A percentile compares a stretch with the other conserved stretches of the same genome.
Conservation (phyloP, 2,113 vertebrate genomes). For the Stegostoma tigrinum region DNA sequence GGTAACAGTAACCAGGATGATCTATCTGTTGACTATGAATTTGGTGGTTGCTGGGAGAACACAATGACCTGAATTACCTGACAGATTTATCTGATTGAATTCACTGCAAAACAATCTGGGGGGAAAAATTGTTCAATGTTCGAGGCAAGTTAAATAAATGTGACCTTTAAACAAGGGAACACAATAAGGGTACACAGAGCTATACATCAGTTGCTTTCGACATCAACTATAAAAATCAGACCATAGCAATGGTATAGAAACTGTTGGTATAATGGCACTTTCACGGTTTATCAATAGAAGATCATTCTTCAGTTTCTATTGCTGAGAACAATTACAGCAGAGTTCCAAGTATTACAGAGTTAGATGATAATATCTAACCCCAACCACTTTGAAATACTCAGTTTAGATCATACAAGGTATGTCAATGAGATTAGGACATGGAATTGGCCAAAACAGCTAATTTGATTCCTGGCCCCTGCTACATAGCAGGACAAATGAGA, state of each 20-base stretch:
- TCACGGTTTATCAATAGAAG: neutral
- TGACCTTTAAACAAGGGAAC: conserved; percentile 8
- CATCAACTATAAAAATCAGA: neutral
- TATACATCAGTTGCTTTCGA: neutral
- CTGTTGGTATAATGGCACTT: neutral
- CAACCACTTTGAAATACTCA: neutral
- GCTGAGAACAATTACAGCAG: conserved; percentile 6
- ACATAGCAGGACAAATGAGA: neutral
- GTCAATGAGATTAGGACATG: neutral
- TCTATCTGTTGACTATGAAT: neutral
- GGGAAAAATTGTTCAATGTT: neutral
- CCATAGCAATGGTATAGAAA: neutral
- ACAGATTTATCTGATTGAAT: conserved; percentile 27
- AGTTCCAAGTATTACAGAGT: neutral
- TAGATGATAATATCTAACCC: neutral
- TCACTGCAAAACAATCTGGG: neutral
- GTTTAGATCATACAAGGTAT: neutral
- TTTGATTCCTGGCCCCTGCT: neutral
- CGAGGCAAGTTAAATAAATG: neutral
- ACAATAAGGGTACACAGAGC: neutral
- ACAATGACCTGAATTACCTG: neutral
- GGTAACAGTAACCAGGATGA: neutral
- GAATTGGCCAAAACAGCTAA: neutral
- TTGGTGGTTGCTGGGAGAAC: conserved; percentile 26
- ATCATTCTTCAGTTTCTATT: neutral